Conservation (phyloP, 2,888 invertebrate genomes). For the Isoperla grammatica region DNA sequence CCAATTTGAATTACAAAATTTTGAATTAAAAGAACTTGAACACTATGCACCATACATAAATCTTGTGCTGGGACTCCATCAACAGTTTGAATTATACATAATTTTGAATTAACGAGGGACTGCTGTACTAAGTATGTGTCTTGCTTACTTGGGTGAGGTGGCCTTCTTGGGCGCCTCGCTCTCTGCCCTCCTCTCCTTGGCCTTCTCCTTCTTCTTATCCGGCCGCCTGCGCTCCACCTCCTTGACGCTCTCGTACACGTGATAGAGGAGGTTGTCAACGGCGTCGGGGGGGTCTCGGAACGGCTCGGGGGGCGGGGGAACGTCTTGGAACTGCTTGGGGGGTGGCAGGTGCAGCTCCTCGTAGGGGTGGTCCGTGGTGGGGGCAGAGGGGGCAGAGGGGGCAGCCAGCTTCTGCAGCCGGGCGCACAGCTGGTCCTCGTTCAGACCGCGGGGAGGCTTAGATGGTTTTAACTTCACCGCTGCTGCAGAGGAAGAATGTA, state of each 20-base stretch:
- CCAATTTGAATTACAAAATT: too few relatives aligned
- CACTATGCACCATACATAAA: too few relatives aligned
- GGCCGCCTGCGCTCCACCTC: slow-evolving; percentile 28
- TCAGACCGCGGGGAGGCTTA: slow-evolving; percentile 6
- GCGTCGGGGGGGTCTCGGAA: slow-evolving; percentile 50
- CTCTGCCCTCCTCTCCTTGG: slow-evolving; percentile 9
- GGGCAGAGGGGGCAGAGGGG: slow-evolving; percentile 22
- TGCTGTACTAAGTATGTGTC: too few relatives aligned
- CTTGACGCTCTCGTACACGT: slow-evolving; percentile 67
- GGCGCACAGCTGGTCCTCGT: slow-evolving; percentile 61
- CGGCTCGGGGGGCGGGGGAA: slow-evolving; percentile 69
- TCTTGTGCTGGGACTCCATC: too few relatives aligned
- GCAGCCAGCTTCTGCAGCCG: slow-evolving; percentile 57
- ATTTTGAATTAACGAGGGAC: too few relatives aligned
- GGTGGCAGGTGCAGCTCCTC: slow-evolving; percentile 64
- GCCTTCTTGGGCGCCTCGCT: slow-evolving; percentile 22
- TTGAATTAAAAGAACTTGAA: too few relatives aligned
- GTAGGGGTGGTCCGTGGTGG: slow-evolving; percentile 43
- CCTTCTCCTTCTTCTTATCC: slow-evolving; percentile 13
- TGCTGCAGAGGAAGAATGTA: neutral
- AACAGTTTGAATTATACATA: too few relatives aligned
- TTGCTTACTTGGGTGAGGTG: slow-evolving; percentile 29
- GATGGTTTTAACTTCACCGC: neutral
- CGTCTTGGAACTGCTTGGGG: slow-evolving; percentile 78
- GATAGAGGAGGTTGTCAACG: slow-evolving; percentile 72